Conservation (phyloP, 2,797 vertebrate genomes). For the Lutjanus campechanus region DNA sequence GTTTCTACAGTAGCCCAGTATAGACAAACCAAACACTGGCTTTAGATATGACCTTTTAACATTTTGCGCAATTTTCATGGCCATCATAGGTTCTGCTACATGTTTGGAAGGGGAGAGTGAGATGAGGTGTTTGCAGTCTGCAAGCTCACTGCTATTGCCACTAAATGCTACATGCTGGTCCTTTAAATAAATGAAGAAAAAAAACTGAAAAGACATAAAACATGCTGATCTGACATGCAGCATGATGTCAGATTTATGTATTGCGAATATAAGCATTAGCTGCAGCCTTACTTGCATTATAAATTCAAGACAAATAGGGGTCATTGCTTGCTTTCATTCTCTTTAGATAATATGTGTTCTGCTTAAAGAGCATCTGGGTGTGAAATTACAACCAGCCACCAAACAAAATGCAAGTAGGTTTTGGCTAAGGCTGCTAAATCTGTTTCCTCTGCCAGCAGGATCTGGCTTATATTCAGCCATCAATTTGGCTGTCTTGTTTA, state of each 20-base stretch:
- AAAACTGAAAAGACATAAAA: not conserved
- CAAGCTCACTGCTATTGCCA: too few species aligned
- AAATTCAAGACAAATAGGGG: not conserved
- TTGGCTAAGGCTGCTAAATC: not conserved
- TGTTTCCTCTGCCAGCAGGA: slow-evolving; percentile 22
- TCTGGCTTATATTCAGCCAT: not conserved
- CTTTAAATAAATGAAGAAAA: slow-evolving; percentile 39
- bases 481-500: not conserved
- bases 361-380: slow-evolving; percentile 1
- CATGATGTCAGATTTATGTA: slow-evolving; percentile 1
- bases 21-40: too few species aligned
- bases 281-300: not conserved
- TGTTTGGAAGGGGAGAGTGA: too few species aligned
- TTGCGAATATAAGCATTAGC: too few species aligned
- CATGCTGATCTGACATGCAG: not conserved
- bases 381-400: slow-evolving; percentile 1
- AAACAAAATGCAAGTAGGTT: not conserved
- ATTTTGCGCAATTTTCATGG: too few species aligned
- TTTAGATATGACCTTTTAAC: too few species aligned
- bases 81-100: too few species aligned
- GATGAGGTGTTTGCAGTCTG: too few species aligned
- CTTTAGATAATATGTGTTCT: not conserved
- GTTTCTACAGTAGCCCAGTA: too few species aligned
- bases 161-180: too few species aligned
- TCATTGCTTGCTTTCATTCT: not conserved